A percentile compares a stretch with the other conserved stretches of the same genome.
These are phyloP conservation scores for Eidolon helvum DNA, from an alignment of 2,113 vertebrate genomes.

Conservation along the genomic window DNA sequence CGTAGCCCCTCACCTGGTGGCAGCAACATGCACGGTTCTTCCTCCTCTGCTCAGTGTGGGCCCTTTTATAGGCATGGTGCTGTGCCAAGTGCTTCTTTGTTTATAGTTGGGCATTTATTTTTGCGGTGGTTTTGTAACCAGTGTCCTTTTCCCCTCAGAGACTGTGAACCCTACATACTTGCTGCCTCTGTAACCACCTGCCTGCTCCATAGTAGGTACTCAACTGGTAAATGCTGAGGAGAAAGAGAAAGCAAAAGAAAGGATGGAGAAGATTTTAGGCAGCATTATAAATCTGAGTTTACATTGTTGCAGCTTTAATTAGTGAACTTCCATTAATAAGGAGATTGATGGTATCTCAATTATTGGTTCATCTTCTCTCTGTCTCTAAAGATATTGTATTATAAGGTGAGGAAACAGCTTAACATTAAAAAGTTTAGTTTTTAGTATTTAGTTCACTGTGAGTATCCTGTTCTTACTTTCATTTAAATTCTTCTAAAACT, in stretches of 20 bases:
- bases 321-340: not conserved
- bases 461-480: not conserved
- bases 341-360: not conserved
- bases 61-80: not conserved
- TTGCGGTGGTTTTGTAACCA: not conserved
- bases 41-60: not conserved
- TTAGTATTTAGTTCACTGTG: not conserved
- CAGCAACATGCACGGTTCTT: rapidly evolving
- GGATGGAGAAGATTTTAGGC: not conserved
- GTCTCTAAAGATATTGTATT: constrained; percentile 23
- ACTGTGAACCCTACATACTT: not conserved
- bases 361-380: not conserved
- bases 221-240: not conserved
- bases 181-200: not conserved
- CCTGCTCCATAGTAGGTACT: not conserved
- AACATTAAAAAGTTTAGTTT: not conserved
- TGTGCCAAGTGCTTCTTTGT: not conserved
- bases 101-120: not conserved
- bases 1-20: not conserved
- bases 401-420: not conserved
- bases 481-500: constrained; percentile 27
- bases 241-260: not conserved
- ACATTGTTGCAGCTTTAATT: not conserved
- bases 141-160: not conserved
- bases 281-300: not conserved